A percentile compares a stretch with the other conserved stretches of the same genome.
Conservation (phyloP, 2,113 vertebrate species). For the Solenodon paradoxus region DNA sequence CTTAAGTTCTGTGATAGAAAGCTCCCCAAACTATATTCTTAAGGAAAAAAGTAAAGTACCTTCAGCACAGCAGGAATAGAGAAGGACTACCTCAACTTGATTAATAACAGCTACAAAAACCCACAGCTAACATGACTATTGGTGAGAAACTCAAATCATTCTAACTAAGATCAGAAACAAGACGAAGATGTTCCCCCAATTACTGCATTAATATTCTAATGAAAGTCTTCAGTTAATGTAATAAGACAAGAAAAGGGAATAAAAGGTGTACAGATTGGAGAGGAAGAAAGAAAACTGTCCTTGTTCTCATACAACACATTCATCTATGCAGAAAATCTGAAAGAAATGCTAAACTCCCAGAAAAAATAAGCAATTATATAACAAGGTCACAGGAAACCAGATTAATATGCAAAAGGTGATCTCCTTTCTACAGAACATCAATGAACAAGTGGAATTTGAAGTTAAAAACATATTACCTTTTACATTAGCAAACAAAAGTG, state of each 20-base stretch:
- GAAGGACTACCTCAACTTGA: neutral
- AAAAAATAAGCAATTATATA: neutral
- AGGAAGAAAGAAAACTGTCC: neutral
- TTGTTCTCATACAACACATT: neutral
- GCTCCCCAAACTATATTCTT: neutral
- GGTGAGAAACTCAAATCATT: neutral
- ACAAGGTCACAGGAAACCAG: neutral
- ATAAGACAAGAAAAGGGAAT: neutral
- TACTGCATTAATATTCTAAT: neutral
- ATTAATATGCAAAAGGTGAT: neutral
- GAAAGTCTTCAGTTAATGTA: neutral
- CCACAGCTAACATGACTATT: neutral
- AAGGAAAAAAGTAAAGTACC: neutral
- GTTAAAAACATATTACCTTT: neutral
- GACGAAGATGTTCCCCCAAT: neutral
- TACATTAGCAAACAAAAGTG: neutral
- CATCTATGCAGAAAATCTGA: neutral
- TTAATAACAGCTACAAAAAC: neutral
- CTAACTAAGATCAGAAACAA: neutral
- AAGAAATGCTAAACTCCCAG: neutral
- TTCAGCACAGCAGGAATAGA: neutral
- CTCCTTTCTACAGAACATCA: neutral
- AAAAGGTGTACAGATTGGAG: neutral
- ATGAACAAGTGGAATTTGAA: neutral
- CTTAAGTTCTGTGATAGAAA: neutral